phyloP scores from a whole-genome alignment of 2,888 invertebrate species.

The Sarcophaga carnaria region DNA sequence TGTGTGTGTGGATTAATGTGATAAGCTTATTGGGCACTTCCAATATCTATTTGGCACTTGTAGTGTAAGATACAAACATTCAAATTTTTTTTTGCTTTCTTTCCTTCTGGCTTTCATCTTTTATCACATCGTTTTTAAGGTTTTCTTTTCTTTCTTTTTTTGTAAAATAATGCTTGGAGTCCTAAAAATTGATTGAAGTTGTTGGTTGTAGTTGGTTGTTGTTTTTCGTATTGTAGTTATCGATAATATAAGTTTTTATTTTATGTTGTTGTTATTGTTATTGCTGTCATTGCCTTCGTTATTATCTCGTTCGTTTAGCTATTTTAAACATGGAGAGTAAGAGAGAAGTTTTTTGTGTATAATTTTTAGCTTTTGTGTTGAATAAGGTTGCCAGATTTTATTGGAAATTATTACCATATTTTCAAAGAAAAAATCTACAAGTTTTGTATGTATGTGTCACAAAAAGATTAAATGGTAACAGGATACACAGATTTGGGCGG shows the following conservation, averaged over 20 bases:
- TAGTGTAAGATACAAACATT: conserved; percentile 14
- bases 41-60: conserved; percentile 44
- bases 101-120: neutral
- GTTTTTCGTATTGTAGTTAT: conserved; percentile 23
- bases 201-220: neutral
- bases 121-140: neutral
- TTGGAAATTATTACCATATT: neutral
- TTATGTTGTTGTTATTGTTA: neutral
- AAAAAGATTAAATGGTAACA: too few species aligned
- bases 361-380: conserved; percentile 7
- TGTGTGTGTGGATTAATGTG: neutral
- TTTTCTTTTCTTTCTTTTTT: too few species aligned
- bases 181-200: too few species aligned
- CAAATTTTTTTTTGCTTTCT: neutral
- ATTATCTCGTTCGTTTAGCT: conserved; percentile 18
- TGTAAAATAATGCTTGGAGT: too few species aligned
- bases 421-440: neutral
- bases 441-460: neutral
- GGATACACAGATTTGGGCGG: too few species aligned
- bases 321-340: too few species aligned
- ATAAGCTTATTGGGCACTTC: conserved; percentile 4
- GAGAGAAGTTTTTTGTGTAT: neutral
- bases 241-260: conserved; percentile 34
- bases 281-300: conserved; percentile 26
- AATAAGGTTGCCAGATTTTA: neutral